Percentiles rank a stretch among this genome's conserved stretches.
Evolutionary conservation across 2,888 invertebrate species (phyloP).

Genomic region (Prenolepis imparis): DNA sequence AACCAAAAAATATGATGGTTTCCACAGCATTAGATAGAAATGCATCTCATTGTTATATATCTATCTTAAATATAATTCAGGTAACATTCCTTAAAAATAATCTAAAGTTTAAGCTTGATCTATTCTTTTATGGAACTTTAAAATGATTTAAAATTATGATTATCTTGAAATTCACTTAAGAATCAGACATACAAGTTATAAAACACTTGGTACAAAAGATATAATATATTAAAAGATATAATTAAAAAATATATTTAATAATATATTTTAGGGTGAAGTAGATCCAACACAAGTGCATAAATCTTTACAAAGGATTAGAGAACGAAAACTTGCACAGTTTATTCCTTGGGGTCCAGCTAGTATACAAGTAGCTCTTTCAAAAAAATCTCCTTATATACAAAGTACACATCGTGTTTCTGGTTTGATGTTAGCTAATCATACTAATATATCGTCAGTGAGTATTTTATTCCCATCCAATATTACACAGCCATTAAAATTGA

Average conservation of each 20-base stretch:
- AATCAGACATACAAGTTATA: neutral
- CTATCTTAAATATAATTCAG: constrained; percentile 98
- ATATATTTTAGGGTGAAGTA: constrained; percentile 98
- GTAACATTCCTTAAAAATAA: constrained; percentile 86
- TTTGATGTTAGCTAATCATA: constrained; percentile 99
- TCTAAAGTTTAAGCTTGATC: no score
- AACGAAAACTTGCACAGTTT: constrained; percentile 97
- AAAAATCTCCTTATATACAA: constrained; percentile 98
- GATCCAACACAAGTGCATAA: constrained; percentile 99
- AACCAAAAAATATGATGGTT: constrained; percentile 99
- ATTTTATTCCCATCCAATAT: neutral
- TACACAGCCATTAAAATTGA: constrained; percentile 13
- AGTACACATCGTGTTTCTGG: constrained; percentile 98
- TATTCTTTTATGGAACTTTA: neutral
- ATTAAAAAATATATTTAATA: no score
- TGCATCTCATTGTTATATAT: constrained; percentile 97
- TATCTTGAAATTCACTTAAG: neutral
- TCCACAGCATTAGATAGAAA: constrained; percentile 96
- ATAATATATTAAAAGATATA: constrained; percentile 35
- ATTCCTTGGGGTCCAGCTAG: constrained; percentile 99
- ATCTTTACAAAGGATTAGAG: constrained; percentile 97
- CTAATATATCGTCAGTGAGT: constrained; percentile 97
- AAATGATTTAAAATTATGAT: constrained; percentile 2
- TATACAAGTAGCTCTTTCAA: constrained; percentile 97
- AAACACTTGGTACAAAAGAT: neutral